These are phyloP conservation scores for Tenrec ecaudatus DNA, from an alignment of 2,113 vertebrate species.

Conservation along the genomic window DNA sequence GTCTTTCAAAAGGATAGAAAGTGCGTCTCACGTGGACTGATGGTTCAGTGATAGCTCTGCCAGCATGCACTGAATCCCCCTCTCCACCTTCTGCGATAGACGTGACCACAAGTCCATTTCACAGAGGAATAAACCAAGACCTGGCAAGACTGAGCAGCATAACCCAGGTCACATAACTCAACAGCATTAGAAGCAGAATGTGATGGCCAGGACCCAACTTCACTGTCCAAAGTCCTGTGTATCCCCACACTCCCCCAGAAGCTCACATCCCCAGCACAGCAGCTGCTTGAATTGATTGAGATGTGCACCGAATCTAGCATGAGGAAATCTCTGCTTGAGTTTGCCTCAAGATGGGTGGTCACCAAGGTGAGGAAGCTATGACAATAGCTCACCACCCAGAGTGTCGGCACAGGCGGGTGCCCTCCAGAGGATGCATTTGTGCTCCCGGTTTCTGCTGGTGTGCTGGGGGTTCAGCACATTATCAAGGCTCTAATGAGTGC, in stretches of 20 bases:
- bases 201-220: no score
- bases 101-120: not conserved
- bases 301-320: not conserved
- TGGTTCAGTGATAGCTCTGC: not conserved
- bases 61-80: not conserved
- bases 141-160: not conserved
- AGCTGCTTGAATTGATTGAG: not conserved
- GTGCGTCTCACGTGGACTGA: no score
- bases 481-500: conserved; percentile 18
- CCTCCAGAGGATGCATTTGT: not conserved
- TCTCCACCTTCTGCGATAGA: not conserved
- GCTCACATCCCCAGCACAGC: not conserved
- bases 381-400: not conserved
- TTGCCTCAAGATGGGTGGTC: not conserved
- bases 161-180: not conserved
- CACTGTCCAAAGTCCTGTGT: not conserved
- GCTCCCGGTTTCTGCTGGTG: not conserved
- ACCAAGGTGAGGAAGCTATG: not conserved
- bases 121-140: conserved; percentile 42
- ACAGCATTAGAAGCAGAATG: not conserved
- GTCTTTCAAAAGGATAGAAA: not conserved
- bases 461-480: conserved; percentile 52
- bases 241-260: not conserved
- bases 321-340: not conserved
- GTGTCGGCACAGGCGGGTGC: not conserved